Base-by-base conservation (phyloP, 1,140 invertebrate species). In the Sesamia nonagrioides region DNA sequence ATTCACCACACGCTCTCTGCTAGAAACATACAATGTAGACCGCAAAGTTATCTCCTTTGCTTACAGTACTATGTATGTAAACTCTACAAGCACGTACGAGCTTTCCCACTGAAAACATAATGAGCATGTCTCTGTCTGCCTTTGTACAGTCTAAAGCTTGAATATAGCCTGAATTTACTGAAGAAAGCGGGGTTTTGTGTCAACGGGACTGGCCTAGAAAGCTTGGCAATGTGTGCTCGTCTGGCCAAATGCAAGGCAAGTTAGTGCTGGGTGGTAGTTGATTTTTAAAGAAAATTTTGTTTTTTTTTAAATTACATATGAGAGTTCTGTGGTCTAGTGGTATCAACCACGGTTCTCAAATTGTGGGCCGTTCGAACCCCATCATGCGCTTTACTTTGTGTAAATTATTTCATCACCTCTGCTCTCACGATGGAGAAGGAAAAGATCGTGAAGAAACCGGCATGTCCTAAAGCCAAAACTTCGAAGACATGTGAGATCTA, bases 121-220 rank as follows among this genome's bases (percentile, higher is more conserved):
- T 71, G 68, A 71, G 68, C 37, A 11, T 54, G 21, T 71, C 5
- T 13, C 42, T 35, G 27, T 27, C 6, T 15, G 48, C 48, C 68
- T 71, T 71, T 71, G 68, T 54, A 35, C 21, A 21, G 11, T 71
- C 27, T 37, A 35, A 21, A 63, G 63, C 63, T n/a, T 52, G 48
- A 71, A 71, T 71, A 54, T 48, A 18, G 48, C 68, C 27, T 71
- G 48, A 54, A 71, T 54, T 71, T 54, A 45, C 68, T 68, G 42
- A 71, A 71, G 68, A 54, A 71, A 71, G 7, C 18, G 8, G 15
- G 5, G 4, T 35, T 69, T 17, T 54, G 61, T 45, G 45, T 71
- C 68, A 71, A 63, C 60, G 2, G 61, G 27, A 9, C 27, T 35
- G 63, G 63, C 63, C 63, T 48, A 68, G 42, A 68, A 63, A 63